Conservation (phyloP, 2,888 invertebrate species). For the Loripinus fragilis region DNA sequence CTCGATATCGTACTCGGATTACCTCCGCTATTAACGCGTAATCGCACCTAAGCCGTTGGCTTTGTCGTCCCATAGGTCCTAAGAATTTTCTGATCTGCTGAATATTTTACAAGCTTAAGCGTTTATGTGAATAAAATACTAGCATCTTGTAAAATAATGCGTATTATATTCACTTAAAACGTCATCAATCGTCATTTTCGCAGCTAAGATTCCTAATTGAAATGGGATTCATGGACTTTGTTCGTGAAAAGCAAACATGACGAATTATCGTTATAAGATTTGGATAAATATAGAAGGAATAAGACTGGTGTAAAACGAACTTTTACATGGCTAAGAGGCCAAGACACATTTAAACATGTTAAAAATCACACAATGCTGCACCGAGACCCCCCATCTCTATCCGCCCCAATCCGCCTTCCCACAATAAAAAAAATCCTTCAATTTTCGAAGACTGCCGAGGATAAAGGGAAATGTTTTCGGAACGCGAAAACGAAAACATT, state of each 20-base stretch:
- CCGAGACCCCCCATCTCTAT: too few species aligned
- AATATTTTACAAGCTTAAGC: constrained; percentile 22
- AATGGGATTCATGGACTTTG: constrained; percentile 13
- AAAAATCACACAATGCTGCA: too few species aligned
- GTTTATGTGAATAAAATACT: constrained; percentile 8
- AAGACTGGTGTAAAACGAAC: background rate
- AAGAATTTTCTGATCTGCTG: constrained; percentile 16
- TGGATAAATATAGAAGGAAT: constrained; percentile 6
- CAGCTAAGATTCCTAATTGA: constrained; percentile 19
- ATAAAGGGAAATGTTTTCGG: too few species aligned
- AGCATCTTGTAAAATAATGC: constrained; percentile 21
- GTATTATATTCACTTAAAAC: constrained; percentile 23
- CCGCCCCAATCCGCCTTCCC: too few species aligned
- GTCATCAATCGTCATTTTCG: constrained; percentile 24
- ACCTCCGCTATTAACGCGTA: constrained; percentile 60
- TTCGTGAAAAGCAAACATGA: constrained; percentile 19
- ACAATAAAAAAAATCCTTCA: too few species aligned
- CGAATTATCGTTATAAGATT: constrained; percentile 13
- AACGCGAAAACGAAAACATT: too few species aligned
- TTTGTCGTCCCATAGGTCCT: constrained; percentile 9
- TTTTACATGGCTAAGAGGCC: background rate
- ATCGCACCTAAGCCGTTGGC: constrained; percentile 55
- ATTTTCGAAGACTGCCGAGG: too few species aligned
- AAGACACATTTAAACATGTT: too few species aligned
- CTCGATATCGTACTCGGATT: constrained; percentile 61